Base-by-base conservation (phyloP, 2,113 vertebrate genomes). In the Carlito syrichta region DNA sequence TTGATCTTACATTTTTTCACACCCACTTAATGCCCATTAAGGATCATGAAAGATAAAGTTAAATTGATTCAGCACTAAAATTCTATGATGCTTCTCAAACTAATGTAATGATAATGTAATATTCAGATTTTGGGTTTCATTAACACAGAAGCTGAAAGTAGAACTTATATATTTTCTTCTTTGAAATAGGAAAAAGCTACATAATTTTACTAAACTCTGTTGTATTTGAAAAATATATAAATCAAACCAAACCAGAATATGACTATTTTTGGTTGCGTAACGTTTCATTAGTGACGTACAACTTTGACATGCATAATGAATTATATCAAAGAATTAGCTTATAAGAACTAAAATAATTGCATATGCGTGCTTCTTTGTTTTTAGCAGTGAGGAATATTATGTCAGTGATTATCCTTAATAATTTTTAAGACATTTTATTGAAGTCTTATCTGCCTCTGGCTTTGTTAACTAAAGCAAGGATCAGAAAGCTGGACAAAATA, bases 51-150 rank as follows among this genome's bases (percentile, higher is more conserved):
- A 85, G 32, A 89, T 96, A 97, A 97, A 97, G 85, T 96, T 94
- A 93, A 96, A 98, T 95, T 86, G 71, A 93, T 97, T 96, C 58
- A 5, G 0, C 48, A 95, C 50, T 97, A 95, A 98, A 98, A 95
- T 97, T 97, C 95, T 98, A 93, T 94, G 81, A 94, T 92, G 77
- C 95, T 96, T 97, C 95, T 69, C 48, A 92, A 96, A 97, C 81
- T 96, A 91, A 96, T 77, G 11, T 83, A 96, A 95, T 60, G 60
- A 38, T 77, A 91, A 66, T 62, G 77, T 83, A 95, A 85, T 96
- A 63, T 95, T 93, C 96, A 96, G 56, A 98, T 97, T 98, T 98
- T 4, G 79, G 71, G 27, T 95, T 84, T 82, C 74, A 71, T 98
- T 98, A 94, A 78, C 19, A 78, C 0, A 1, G n/a, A 1, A 69